phyloP scores from a whole-genome alignment of 2,888 invertebrate genomes.

The Sepioteuthis lessoniana region DNA sequence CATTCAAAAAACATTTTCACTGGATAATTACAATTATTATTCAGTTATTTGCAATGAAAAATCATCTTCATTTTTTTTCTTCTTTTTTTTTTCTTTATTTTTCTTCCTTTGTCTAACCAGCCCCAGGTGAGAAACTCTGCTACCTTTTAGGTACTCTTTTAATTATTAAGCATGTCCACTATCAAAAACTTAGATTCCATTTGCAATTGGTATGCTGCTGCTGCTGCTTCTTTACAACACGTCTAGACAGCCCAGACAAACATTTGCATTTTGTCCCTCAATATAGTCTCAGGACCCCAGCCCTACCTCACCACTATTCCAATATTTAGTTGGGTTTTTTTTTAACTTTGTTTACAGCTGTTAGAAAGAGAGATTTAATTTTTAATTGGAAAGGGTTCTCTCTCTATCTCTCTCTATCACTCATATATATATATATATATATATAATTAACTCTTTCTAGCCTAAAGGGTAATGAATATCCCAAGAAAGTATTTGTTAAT shows the following conservation, averaged over 20 bases:
- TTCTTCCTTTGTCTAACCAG: conserved; percentile 44
- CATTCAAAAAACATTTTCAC: not conserved
- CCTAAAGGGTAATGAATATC: too few species aligned
- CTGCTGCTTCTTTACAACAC: not conserved
- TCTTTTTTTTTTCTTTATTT: not conserved
- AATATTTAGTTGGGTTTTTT: not conserved
- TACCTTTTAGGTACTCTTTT: conserved; percentile 37
- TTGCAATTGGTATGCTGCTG: conserved; percentile 45
- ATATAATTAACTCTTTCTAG: too few species aligned
- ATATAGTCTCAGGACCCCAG: not conserved
- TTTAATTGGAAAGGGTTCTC: too few species aligned
- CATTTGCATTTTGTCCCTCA: not conserved
- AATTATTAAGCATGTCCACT: conserved; percentile 36
- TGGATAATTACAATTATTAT: not conserved
- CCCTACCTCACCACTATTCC: not conserved
- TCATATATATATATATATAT: too few species aligned
- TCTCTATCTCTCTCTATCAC: too few species aligned
- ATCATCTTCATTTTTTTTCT: not conserved
- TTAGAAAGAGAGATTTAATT: too few species aligned
- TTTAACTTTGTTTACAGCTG: too few species aligned
- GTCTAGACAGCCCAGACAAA: not conserved
- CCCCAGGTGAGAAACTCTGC: conserved; percentile 43
- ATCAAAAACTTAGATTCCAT: conserved; percentile 25
- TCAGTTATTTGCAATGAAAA: conserved; percentile 15
- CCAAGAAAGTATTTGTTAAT: too few species aligned